Evolutionary conservation across 30 jellyfish, hydroid and myxozoan species (phyloP), one percentile per base, ranked within the genome.

Genomic region (Nemopilema nomurai): DNA sequence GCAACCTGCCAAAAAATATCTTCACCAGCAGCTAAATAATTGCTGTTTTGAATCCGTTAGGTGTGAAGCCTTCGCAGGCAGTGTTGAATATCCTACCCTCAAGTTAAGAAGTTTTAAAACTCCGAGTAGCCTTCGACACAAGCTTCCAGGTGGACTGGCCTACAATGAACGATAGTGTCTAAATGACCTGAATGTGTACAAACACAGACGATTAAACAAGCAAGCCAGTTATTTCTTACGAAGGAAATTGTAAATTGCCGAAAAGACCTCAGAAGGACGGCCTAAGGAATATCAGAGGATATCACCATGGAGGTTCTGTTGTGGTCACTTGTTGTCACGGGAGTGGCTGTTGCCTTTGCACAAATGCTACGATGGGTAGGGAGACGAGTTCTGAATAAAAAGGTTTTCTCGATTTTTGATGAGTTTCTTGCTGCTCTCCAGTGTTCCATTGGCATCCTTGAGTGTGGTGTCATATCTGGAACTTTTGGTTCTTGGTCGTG

Each of bases 391-490:
- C 24, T 85, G 22, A 19, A 49, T 18, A 88, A 67, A 28, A 62
- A 50, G 21, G 32, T 53, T 7, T 85, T 85, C 71, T 24, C 41
- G 51, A 57, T 88, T 21, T 19, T 88, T 23, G 96, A 88, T 71
- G 96, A 88, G 52, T 80, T 82, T 62, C 91, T 80, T 16, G 91
- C 90, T 16, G 87, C 87, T 1, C 27, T 88, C 62, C 90, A 78
- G 62, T 69, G 83, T 41, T 88, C 96, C 33, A 49, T 69, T 29
- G 84, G 84, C 31, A 69, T 88, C 23, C 53, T 88, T 65, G 96
- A 88, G 51, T 41, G 86, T 57, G 88, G 90, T 1, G 96, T 88
- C 0, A 52, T 88, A 50, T 51, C 90, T 1, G 74, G 76, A 8
- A 83, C 76, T 20, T 88, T 67, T 28, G 96, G 96, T 1, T 26